These are phyloP conservation scores for Oncorhynchus gorbuscha DNA, from an alignment of 2,113 vertebrate species.

Conservation along the genomic window DNA sequence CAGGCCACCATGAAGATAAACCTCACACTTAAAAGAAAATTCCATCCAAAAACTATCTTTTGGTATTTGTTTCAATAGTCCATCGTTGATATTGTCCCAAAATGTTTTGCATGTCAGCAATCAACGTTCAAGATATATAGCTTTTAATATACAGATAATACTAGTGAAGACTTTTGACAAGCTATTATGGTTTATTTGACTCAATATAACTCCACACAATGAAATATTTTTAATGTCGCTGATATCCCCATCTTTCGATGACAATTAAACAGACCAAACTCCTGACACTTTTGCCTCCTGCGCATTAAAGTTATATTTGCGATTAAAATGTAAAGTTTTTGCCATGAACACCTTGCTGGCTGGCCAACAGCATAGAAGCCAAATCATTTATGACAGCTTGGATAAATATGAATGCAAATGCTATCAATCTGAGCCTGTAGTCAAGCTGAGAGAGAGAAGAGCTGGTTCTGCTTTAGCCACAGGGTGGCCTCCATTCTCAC, in stretches of 20 bases:
- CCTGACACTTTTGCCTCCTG: constrained; percentile 90
- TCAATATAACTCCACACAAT: too few species aligned
- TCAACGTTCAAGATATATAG: too few species aligned
- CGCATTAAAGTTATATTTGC: constrained; percentile 98
- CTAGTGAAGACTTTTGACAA: too few species aligned
- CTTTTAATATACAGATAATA: too few species aligned
- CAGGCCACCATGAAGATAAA: neutral
- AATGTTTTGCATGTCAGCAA: too few species aligned
- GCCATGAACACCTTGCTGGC: constrained; percentile 90
- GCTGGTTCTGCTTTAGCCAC: constrained; percentile 84
- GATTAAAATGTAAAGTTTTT: constrained; percentile 98
- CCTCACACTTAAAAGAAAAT: neutral
- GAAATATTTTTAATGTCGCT: too few species aligned
- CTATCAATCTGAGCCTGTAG: constrained; percentile 88
- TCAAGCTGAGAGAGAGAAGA: constrained; percentile 54
- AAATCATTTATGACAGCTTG: constrained; percentile 98
- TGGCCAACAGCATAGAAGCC: constrained; percentile 87
- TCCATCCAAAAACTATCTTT: too few species aligned
- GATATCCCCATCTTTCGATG: constrained; percentile 29
- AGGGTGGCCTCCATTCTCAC: constrained; percentile 87
- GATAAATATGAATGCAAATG: constrained; percentile 99
- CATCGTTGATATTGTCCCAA: too few species aligned
- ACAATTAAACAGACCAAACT: constrained; percentile 83
- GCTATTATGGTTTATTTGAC: neutral
- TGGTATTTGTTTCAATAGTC: too few species aligned